Percentiles rank a stretch among this genome's conserved stretches.
phyloP scores from a whole-genome alignment of 2,888 invertebrate genomes.

The Platynereis dumerilii region DNA sequence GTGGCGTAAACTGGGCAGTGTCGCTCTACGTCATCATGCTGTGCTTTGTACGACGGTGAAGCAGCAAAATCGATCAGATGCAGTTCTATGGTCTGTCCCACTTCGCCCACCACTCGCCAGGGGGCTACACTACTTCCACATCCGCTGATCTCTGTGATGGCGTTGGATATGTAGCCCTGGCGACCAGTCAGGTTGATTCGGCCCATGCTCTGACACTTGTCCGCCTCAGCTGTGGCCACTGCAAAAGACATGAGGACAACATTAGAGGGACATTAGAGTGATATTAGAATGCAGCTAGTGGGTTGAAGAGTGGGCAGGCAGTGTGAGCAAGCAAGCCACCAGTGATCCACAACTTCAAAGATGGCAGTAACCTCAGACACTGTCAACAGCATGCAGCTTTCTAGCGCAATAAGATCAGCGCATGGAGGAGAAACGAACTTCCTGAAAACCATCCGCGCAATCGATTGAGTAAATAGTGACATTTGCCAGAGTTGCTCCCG shows the following conservation, averaged over 20 bases:
- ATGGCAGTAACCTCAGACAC: too few species aligned
- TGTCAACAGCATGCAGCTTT: too few species aligned
- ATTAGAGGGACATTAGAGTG: too few species aligned
- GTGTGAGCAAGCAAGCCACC: too few species aligned
- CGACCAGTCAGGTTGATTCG: slow-evolving; percentile 3
- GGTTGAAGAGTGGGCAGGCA: too few species aligned
- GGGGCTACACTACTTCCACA: slow-evolving; percentile 19
- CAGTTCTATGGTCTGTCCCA: slow-evolving; percentile 21
- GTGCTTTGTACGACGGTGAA: neutral
- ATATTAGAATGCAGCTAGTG: too few species aligned
- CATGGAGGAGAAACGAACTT: too few species aligned
- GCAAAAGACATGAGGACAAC: neutral
- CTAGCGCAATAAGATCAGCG: too few species aligned
- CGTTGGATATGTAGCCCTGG: slow-evolving; percentile 24
- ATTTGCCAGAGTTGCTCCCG: too few species aligned
- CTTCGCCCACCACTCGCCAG: slow-evolving; percentile 16
- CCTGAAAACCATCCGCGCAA: too few species aligned
- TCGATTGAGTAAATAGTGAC: too few species aligned
- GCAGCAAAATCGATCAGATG: slow-evolving; percentile 19
- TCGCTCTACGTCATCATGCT: slow-evolving; percentile 1
- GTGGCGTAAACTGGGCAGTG: slow-evolving; percentile 24
- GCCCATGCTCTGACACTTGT: slow-evolving; percentile 14
- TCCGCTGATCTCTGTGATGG: slow-evolving; percentile 13
- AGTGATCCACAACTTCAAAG: too few species aligned
- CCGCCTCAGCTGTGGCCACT: slow-evolving; percentile 11